Evolutionary conservation across 2,113 vertebrate genomes (phyloP).

Genomic region (Misgurnus anguillicaudatus): DNA sequence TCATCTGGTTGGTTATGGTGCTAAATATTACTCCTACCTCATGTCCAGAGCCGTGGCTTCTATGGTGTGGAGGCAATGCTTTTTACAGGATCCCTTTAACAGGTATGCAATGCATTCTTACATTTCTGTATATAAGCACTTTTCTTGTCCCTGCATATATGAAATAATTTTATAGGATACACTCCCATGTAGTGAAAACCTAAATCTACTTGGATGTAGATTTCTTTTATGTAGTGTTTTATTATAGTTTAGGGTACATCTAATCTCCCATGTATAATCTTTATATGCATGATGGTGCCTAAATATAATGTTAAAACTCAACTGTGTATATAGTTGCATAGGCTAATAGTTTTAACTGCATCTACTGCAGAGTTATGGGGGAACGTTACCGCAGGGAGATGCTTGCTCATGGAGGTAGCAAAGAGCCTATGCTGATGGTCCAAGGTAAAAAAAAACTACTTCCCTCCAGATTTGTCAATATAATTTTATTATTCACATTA

Average conservation of each 20-base stretch:
- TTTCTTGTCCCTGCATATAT: neutral
- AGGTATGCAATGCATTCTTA: constrained; percentile 69
- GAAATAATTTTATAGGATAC: too few relatives aligned
- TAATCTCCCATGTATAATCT: too few relatives aligned
- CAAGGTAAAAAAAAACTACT: constrained; percentile 78
- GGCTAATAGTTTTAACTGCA: too few relatives aligned
- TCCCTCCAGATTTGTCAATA: neutral
- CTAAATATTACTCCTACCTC: constrained; percentile 97
- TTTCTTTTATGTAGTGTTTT: too few relatives aligned
- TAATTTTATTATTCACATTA: neutral
- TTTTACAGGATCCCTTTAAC: constrained; percentile 87
- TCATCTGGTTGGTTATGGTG: constrained; percentile 93
- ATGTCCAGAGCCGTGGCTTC: constrained; percentile 94
- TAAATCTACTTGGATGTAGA: too few relatives aligned
- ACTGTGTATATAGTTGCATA: neutral
- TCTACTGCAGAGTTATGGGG: constrained; percentile 82
- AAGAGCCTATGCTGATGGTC: constrained; percentile 91
- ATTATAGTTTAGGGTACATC: too few relatives aligned
- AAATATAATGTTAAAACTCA: neutral
- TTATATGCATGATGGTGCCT: neutral
- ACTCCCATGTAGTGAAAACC: too few relatives aligned
- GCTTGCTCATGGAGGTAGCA: constrained; percentile 90
- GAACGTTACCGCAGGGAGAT: constrained; percentile 93
- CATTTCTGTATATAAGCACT: too few relatives aligned
- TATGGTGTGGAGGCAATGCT: constrained; percentile 96